Conservation (phyloP, 2,797 vertebrate species). For the Antrozous pallidus region DNA sequence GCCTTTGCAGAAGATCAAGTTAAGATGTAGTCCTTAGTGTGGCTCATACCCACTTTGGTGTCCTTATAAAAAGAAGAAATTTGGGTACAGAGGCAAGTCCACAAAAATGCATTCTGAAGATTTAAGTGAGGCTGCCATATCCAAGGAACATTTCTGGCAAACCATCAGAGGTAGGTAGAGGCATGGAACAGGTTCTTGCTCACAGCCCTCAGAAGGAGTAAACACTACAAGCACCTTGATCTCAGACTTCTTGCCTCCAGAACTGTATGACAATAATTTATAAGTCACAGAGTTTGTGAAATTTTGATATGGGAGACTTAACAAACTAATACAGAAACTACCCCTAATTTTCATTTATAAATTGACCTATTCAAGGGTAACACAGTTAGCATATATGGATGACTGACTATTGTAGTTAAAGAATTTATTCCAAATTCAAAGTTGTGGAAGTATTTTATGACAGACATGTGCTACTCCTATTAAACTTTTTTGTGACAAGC, state of each 20-base stretch:
- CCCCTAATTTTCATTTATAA: background rate
- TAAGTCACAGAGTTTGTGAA: background rate
- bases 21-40: background rate
- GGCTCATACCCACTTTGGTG: background rate
- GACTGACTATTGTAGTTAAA: background rate
- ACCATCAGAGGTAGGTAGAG: background rate
- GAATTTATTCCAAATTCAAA: background rate
- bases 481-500: background rate
- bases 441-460: background rate
- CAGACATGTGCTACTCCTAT: background rate
- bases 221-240: background rate
- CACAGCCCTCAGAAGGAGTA: accelerated
- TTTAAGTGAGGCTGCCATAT: background rate
- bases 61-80: background rate
- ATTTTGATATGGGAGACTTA: background rate
- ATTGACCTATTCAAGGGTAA: background rate
- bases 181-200: background rate
- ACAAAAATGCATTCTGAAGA: background rate
- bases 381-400: background rate
- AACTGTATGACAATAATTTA: background rate
- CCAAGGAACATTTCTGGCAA: background rate
- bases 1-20: background rate
- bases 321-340: background rate
- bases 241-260: background rate
- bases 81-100: background rate